Conservation (phyloP, 2,888 invertebrate species). For the Muschampia plurimacula region DNA sequence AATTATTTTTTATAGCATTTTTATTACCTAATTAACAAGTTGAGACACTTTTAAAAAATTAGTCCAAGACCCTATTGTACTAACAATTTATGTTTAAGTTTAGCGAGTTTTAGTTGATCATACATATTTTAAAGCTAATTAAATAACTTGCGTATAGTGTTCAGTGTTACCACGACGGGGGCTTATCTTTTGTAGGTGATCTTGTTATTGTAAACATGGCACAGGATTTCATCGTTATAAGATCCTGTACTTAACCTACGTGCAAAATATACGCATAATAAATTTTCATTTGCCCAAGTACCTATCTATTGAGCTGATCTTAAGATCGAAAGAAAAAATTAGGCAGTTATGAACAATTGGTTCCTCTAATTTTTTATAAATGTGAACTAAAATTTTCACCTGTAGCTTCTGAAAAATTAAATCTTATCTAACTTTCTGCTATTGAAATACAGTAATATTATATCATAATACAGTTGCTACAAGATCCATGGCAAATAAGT, state of each 20-base stretch:
- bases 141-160: constrained; percentile 14
- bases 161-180: constrained; percentile 14
- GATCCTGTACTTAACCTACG: constrained; percentile 15
- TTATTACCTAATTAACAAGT: too few species aligned
- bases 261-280: constrained; percentile 18
- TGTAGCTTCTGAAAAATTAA: background rate
- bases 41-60: too few species aligned
- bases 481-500: background rate
- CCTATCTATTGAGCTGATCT: too few species aligned
- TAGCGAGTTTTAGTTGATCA: background rate
- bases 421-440: background rate
- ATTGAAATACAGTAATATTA: background rate
- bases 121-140: background rate
- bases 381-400: background rate
- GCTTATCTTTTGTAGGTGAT: constrained; percentile 31
- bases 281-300: constrained; percentile 1
- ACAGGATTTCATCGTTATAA: background rate
- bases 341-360: too few species aligned
- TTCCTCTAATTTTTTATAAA: too few species aligned
- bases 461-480: background rate
- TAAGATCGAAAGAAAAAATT: too few species aligned
- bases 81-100: background rate
- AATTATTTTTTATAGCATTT: too few species aligned
- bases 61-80: too few species aligned
- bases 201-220: constrained; percentile 23